Conservation (phyloP, 2,797 vertebrate species). For the Botia kubotai region DNA sequence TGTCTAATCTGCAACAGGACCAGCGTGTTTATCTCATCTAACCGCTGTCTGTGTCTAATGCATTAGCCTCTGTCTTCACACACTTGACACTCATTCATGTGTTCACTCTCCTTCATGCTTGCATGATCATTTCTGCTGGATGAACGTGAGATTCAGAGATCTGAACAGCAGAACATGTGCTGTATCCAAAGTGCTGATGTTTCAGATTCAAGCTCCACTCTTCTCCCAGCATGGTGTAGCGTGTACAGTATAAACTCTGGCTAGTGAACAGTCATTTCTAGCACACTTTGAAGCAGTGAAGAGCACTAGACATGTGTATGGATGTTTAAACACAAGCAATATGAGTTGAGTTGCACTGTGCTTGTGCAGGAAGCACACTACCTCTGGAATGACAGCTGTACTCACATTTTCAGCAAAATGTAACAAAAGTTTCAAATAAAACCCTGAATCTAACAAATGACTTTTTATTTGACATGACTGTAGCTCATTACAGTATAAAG, state of each 20-base stretch:
- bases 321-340: constrained; percentile 46
- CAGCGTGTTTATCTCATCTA: neutral
- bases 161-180: neutral
- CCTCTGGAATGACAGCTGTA: constrained; percentile 54
- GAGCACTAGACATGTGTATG: constrained; percentile 22
- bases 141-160: constrained; percentile 9
- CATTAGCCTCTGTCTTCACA: constrained; percentile 24
- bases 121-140: constrained; percentile 18
- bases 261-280: constrained; percentile 29
- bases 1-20: neutral
- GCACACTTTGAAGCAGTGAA: constrained; percentile 44
- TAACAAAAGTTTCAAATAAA: constrained; percentile 60
- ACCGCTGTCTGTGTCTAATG: neutral
- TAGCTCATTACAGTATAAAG: neutral
- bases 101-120: constrained; percentile 23
- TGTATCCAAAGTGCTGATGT: constrained; percentile 44
- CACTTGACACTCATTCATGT: neutral
- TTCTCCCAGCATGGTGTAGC: constrained; percentile 41
- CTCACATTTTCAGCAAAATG: constrained; percentile 51
- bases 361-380: constrained; percentile 51
- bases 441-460: constrained; percentile 24
- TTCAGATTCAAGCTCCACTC: constrained; percentile 7
- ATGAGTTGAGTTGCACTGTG: constrained; percentile 49
- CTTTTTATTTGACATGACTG: constrained; percentile 12
- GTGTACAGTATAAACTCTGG: constrained; percentile 30